Evolutionary conservation across 2,113 vertebrate species (phyloP).

Genomic region (Notothenia rossii): DNA sequence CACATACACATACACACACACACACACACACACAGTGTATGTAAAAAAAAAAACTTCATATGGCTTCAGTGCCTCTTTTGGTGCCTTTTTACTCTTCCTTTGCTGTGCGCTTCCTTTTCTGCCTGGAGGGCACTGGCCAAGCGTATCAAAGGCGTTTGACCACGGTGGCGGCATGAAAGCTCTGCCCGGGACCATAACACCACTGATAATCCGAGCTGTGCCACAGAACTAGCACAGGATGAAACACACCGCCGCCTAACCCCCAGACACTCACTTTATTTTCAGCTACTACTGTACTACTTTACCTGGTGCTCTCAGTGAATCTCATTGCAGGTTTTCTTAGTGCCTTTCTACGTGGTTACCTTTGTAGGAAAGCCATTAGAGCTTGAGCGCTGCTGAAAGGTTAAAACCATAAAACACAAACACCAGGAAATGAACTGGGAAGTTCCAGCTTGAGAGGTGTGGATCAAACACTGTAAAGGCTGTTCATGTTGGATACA

Average conservation of each 20-base stretch:
- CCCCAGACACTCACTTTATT: constrained; percentile 36
- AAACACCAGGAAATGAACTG: constrained; percentile 3
- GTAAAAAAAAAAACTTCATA: constrained; percentile 28
- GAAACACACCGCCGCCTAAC: constrained; percentile 49
- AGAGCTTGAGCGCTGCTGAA: constrained; percentile 18
- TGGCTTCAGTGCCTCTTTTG: constrained; percentile 49
- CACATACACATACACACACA: background rate
- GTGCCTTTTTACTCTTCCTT: constrained; percentile 51
- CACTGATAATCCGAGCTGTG: constrained; percentile 70
- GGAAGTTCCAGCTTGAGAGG: background rate
- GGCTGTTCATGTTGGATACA: background rate
- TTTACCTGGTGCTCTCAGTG: constrained; percentile 24
- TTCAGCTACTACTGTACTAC: constrained; percentile 26
- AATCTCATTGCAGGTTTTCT: constrained; percentile 24
- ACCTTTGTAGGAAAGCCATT: constrained; percentile 47
- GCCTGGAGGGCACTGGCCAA: constrained; percentile 57
- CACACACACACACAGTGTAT: constrained; percentile 11
- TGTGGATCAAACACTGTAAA: background rate
- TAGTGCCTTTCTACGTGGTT: constrained; percentile 24
- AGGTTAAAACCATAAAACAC: background rate
- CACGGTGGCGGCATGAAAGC: constrained; percentile 76
- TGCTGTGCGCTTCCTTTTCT: constrained; percentile 52
- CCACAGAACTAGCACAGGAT: constrained; percentile 65
- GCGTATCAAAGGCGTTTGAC: constrained; percentile 79
- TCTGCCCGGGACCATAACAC: constrained; percentile 64